Evolutionary conservation across 2,113 vertebrate genomes (phyloP), one percentile per base, ranked within the genome.

Genomic region (Chaenocephalus aceratus): DNA sequence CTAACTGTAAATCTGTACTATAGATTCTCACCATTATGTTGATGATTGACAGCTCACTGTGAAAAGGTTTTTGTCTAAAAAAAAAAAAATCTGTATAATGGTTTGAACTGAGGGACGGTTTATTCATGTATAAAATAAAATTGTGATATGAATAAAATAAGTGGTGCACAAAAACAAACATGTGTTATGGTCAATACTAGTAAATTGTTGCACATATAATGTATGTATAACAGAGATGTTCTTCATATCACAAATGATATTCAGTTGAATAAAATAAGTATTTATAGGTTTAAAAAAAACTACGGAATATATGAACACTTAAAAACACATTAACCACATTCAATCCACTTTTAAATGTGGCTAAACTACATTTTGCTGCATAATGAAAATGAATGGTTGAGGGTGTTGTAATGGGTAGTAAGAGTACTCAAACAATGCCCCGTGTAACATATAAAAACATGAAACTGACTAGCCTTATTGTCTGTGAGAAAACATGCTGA

Each of bases 131-230:
- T 54, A 21, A 75, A 76, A 51, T 46, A 6, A 34, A 48, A 57
- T 44, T 16, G 64, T 64, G 2, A 46, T 21, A 69, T 53, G 4
- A 88, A 84, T 89, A 80, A 83, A 88, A 71, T 61, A 53, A 69
- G 1, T 77, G 59, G 10, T 62, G 44, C 49, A 68, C 7, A 73
- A 72, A 58, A 41, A 58, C 12, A n/a, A 30, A 58, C 6, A 21
- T 1, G 10, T 63, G 67, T 72, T 48, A 69, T 30, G 14, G 10
- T 60, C 15, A 12, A 3, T 60, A 69, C 18, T 10, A 57, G 21
- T 54, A n/a, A 62, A 72, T 2, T 53, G 58, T 62, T 61, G 45
- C 52, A 64, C n/a, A 52, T 52, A 34, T 41, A 53, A 57, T 34
- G 6, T 2, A 11, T 77, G 11, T 51, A 66, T 67, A 56, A 45